phyloP scores from a whole-genome alignment of 2,113 vertebrate genomes.

The Epinephelus moara region DNA sequence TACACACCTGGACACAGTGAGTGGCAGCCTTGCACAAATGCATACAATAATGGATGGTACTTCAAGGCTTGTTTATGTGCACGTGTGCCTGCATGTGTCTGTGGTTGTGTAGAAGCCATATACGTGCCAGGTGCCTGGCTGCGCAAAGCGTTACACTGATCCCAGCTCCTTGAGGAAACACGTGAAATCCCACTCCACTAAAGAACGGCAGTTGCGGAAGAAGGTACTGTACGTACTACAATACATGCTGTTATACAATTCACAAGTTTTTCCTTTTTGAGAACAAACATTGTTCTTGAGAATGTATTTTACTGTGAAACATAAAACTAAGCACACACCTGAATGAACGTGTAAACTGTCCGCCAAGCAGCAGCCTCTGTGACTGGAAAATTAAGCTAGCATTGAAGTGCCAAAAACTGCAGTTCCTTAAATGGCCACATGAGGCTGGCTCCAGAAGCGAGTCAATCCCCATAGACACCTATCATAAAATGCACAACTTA shows the following conservation, averaged over 20 bases:
- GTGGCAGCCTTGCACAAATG: conserved; percentile 29
- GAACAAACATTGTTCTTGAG: neutral
- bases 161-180: conserved; percentile 98
- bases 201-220: conserved; percentile 94
- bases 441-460: too few species aligned
- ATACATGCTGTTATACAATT: neutral
- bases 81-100: conserved; percentile 5
- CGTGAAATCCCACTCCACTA: conserved; percentile 94
- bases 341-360: neutral
- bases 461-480: too few species aligned
- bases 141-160: conserved; percentile 96
- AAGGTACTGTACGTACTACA: conserved; percentile 85
- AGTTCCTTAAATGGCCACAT: too few species aligned
- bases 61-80: neutral
- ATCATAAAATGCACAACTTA: too few species aligned
- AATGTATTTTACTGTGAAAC: neutral
- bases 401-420: too few species aligned
- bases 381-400: too few species aligned
- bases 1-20: conserved; percentile 92
- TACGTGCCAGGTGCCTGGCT: conserved; percentile 95
- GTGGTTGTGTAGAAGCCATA: conserved; percentile 92
- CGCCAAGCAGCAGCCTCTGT: too few species aligned
- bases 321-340: neutral
- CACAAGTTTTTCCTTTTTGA: neutral
- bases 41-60: neutral